These are phyloP conservation scores for Fulica atra DNA, from an alignment of 2,113 vertebrate species.

Conservation along the genomic window DNA sequence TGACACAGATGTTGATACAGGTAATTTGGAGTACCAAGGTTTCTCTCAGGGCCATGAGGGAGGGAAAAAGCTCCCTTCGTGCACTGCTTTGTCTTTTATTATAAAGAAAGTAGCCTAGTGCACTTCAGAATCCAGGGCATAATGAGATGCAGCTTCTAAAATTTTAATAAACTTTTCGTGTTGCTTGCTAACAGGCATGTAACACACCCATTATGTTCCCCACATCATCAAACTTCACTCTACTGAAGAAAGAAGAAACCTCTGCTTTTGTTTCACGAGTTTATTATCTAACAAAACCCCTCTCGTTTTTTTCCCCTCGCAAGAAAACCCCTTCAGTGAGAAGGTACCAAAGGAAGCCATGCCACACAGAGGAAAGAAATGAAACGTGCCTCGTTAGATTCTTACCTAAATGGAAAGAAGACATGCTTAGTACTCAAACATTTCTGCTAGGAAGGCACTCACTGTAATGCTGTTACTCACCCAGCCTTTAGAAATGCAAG, in stretches of 20 bases:
- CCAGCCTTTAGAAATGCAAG: neutral
- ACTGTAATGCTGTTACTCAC: neutral
- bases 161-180: slow-evolving; percentile 33
- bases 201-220: neutral
- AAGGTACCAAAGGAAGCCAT: neutral
- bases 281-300: neutral
- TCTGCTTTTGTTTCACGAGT: neutral
- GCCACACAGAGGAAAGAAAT: neutral
- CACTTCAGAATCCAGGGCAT: slow-evolving; percentile 5
- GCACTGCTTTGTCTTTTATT: neutral
- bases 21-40: neutral
- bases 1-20: neutral
- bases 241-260: neutral
- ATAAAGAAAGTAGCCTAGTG: neutral
- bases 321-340: neutral
- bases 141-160: slow-evolving; percentile 9
- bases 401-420: neutral
- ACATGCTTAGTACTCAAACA: neutral
- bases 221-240: neutral
- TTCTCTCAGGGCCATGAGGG: neutral
- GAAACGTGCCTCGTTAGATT: neutral
- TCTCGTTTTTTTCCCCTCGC: neutral
- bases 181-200: neutral
- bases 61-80: neutral
- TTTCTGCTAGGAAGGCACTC: neutral